Evolutionary conservation across 2,113 vertebrate genomes (phyloP).

Genomic region (Cryptoleucopteryx plumbea): DNA sequence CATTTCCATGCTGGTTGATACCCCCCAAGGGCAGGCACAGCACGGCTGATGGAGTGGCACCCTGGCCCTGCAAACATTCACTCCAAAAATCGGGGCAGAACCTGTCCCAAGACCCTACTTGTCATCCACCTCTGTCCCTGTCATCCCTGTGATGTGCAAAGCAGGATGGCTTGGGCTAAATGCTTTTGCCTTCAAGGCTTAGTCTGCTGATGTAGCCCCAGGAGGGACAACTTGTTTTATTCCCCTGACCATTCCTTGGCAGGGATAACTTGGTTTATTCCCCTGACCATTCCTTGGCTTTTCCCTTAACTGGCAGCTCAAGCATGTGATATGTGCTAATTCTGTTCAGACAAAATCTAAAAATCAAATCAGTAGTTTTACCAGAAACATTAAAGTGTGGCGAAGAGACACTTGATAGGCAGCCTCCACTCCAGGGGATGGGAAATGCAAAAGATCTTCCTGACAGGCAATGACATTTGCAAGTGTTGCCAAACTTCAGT

Average conservation of each 20-base stretch:
- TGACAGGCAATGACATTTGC: constrained; percentile 6
- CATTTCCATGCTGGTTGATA: neutral
- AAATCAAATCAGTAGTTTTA: constrained; percentile 6
- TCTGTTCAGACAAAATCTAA: neutral
- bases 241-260: neutral
- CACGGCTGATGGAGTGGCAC: neutral
- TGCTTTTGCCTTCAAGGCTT: neutral
- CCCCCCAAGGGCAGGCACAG: neutral
- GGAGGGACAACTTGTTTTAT: neutral
- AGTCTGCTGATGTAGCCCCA: neutral
- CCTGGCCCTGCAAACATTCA: neutral
- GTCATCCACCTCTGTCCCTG: neutral
- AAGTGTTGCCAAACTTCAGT: neutral
- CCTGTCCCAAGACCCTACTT: fast-evolving
- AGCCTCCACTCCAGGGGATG: constrained; percentile 33
- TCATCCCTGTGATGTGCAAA: neutral
- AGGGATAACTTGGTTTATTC: neutral
- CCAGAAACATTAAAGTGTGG: neutral
- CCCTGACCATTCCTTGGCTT: neutral
- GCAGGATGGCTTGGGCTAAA: neutral
- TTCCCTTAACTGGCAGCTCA: neutral
- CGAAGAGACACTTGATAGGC: constrained; percentile 41
- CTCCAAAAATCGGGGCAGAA: fast-evolving
- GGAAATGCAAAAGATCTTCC: neutral
- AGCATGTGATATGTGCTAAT: neutral